A percentile compares a stretch with the other conserved stretches of the same genome.
Evolutionary conservation across 2,797 vertebrate genomes (phyloP).

Genomic region (Carcharodon carcharias): DNA sequence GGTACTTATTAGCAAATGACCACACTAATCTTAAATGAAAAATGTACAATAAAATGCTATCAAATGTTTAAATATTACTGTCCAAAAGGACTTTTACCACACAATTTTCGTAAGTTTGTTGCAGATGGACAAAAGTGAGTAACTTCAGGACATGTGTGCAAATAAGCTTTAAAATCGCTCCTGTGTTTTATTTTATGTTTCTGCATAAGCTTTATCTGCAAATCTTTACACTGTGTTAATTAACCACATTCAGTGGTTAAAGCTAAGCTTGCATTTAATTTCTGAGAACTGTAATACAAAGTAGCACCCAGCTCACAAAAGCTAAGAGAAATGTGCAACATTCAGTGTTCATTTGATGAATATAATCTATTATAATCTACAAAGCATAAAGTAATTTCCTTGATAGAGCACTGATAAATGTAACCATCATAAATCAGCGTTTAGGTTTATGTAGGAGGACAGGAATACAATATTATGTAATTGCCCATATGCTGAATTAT

Average conservation of each 20-base stretch:
- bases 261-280: not conserved
- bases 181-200: not conserved
- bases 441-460: constrained; percentile 72
- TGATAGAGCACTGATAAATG: constrained; percentile 67
- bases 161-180: not conserved
- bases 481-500: constrained; percentile 67
- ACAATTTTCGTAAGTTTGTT: not conserved
- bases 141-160: not conserved
- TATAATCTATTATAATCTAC: not conserved
- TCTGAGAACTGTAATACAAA: not conserved
- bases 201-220: not conserved
- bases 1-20: not conserved
- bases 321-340: not conserved
- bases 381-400: not conserved
- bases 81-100: not conserved
- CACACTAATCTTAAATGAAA: not conserved
- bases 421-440: constrained; percentile 73
- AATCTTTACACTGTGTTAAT: not conserved
- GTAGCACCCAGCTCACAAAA: not conserved
- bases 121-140: not conserved
- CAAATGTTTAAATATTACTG: not conserved
- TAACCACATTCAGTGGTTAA: not conserved
- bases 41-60: not conserved
- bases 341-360: not conserved
- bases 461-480: constrained; percentile 73